Conservation (phyloP, 92 coral and sea anemone species). For the Siderastrea radians region DNA sequence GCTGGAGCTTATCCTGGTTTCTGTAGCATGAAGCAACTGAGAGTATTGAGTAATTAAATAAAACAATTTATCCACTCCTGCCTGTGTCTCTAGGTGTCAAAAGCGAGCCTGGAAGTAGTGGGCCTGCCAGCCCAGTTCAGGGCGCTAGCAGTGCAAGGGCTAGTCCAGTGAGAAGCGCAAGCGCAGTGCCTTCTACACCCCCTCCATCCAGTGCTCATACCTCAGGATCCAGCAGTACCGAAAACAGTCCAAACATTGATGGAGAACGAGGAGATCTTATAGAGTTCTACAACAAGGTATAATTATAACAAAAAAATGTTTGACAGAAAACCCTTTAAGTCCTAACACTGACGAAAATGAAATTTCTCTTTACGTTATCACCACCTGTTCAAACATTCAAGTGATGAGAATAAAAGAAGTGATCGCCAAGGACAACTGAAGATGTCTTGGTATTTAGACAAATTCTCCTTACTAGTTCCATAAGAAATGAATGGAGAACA, state of each 20-base stretch:
- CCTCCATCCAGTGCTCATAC: slow-evolving; percentile 74
- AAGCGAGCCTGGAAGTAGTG: slow-evolving; percentile 85
- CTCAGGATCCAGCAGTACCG: slow-evolving; percentile 78
- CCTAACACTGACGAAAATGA: neutral
- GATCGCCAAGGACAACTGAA: too few species aligned
- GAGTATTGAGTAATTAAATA: too few species aligned
- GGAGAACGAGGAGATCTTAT: slow-evolving; percentile 96
- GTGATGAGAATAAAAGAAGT: slow-evolving; percentile 37
- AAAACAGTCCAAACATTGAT: slow-evolving; percentile 85
- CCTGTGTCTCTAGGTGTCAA: slow-evolving; percentile 52
- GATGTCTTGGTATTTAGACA: too few species aligned
- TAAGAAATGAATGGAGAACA: too few species aligned
- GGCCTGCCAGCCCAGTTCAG: slow-evolving; percentile 87
- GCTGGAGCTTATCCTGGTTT: too few species aligned
- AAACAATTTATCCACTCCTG: neutral
- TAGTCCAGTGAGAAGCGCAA: slow-evolving; percentile 88
- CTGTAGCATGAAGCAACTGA: too few species aligned
- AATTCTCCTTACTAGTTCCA: too few species aligned
- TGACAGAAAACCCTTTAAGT: neutral
- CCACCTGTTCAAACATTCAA: too few species aligned
- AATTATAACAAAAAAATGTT: neutral
- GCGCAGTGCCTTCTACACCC: slow-evolving; percentile 88
- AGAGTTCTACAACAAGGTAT: slow-evolving; percentile 96
- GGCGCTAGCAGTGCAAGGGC: slow-evolving; percentile 83
- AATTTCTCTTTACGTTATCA: too few species aligned